Evolutionary conservation across 2,888 invertebrate genomes (phyloP).

Genomic region (Podabrus alpinus): DNA sequence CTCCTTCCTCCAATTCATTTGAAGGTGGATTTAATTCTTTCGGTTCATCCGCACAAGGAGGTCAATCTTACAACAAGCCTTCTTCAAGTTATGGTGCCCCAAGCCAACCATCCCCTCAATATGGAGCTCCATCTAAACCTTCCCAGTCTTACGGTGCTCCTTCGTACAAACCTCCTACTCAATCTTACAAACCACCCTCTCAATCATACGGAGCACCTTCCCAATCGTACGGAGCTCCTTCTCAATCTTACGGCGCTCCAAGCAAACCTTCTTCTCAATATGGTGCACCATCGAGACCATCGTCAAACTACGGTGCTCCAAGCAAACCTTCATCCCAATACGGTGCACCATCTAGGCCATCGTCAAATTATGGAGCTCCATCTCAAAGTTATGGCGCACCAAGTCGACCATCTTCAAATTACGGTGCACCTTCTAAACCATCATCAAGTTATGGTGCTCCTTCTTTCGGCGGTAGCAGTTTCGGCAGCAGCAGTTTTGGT

Average conservation of each 20-base stretch:
- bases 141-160: slow-evolving; percentile 50
- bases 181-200: slow-evolving; percentile 35
- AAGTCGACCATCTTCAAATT: slow-evolving; percentile 48
- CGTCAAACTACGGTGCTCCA: slow-evolving; percentile 27
- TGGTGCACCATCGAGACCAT: slow-evolving; percentile 40
- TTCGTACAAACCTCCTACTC: slow-evolving; percentile 15
- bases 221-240: slow-evolving; percentile 34
- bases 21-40: slow-evolving; percentile 34
- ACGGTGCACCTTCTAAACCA: slow-evolving; percentile 43
- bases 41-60: slow-evolving; percentile 34
- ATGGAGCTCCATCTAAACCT: slow-evolving; percentile 47
- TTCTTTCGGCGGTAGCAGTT: slow-evolving; percentile 39
- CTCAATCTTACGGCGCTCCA: slow-evolving; percentile 42
- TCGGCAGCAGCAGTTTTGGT: slow-evolving; percentile 32
- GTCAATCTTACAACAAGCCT: slow-evolving; percentile 37
- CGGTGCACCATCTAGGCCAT: slow-evolving; percentile 33
- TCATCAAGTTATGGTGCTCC: slow-evolving; percentile 40
- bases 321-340: slow-evolving; percentile 32
- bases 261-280: slow-evolving; percentile 47
- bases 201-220: slow-evolving; percentile 37
- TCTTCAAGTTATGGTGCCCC: slow-evolving; percentile 53
- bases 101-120: slow-evolving; percentile 40
- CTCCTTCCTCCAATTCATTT: slow-evolving; percentile 42
- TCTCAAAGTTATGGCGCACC: slow-evolving; percentile 33
- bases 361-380: slow-evolving; percentile 40